phyloP scores from a whole-genome alignment of 2,113 vertebrate genomes.

The Hippocampus guttulatus region DNA sequence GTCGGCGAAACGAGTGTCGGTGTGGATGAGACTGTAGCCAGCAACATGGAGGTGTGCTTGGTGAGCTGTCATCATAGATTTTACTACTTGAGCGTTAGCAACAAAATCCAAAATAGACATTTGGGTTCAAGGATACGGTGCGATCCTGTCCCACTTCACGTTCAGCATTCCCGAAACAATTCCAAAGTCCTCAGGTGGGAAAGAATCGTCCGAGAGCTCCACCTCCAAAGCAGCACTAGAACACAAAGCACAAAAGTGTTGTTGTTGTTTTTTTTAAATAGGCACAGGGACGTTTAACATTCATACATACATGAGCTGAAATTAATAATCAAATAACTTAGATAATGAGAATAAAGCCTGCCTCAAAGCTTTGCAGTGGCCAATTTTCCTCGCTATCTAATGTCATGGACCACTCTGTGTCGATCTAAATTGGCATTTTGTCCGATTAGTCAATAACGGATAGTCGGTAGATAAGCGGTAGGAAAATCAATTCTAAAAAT shows the following conservation, averaged over 20 bases:
- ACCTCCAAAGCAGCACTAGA: conserved; percentile 89
- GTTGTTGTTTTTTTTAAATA: too few species aligned
- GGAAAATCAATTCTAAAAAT: too few species aligned
- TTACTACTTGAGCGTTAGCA: not conserved
- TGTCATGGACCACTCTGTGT: too few species aligned
- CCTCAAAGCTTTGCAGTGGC: too few species aligned
- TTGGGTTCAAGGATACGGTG: conserved; percentile 83
- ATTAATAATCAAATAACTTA: too few species aligned
- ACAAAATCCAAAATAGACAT: not conserved
- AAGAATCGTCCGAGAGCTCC: conserved; percentile 93
- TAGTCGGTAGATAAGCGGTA: not conserved
- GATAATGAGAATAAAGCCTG: too few species aligned
- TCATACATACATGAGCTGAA: too few species aligned
- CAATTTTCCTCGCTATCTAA: too few species aligned
- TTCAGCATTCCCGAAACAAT: conserved; percentile 95
- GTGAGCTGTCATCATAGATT: not conserved
- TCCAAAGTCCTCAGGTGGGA: conserved; percentile 93
- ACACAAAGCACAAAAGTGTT: not conserved
- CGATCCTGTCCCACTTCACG: conserved; percentile 96
- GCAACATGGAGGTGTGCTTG: not conserved
- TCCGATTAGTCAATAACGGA: not conserved
- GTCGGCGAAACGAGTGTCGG: not conserved
- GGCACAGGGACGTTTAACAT: too few species aligned
- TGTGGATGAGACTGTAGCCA: not conserved
- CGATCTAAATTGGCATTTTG: not conserved